Conservation (phyloP, 2,797 vertebrate genomes). For the Ispidina lecontei region DNA sequence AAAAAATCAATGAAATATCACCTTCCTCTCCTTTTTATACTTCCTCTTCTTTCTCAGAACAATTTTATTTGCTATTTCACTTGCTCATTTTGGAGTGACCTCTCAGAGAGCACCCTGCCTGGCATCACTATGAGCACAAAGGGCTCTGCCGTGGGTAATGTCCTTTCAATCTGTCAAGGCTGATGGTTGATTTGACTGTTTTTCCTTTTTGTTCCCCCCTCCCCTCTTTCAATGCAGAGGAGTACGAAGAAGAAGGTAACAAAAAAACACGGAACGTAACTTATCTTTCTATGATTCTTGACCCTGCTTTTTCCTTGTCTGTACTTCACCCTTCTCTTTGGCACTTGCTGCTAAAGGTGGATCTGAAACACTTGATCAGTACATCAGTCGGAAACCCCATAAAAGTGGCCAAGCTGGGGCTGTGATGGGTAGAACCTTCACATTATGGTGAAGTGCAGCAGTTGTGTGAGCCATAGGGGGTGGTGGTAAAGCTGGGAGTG, state of each 20-base stretch:
- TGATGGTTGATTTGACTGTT: slow-evolving; percentile 45
- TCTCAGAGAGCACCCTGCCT: background rate
- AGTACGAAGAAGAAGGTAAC: slow-evolving; percentile 92
- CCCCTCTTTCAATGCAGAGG: slow-evolving; percentile 76
- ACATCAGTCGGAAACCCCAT: background rate
- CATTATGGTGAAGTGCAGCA: accelerated
- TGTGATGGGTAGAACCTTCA: background rate
- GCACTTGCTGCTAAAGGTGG: slow-evolving; percentile 34
- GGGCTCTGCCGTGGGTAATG: background rate
- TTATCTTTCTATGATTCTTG: slow-evolving; percentile 20
- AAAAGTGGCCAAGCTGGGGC: background rate
- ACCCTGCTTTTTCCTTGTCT: slow-evolving; percentile 21
- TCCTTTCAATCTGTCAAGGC: background rate
- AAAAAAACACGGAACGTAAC: slow-evolving; percentile 40
- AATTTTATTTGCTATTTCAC: background rate
- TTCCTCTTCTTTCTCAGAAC: background rate
- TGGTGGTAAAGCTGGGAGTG: background rate
- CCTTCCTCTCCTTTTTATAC: background rate
- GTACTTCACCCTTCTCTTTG: slow-evolving; percentile 56
- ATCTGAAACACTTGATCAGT: slow-evolving; percentile 4
- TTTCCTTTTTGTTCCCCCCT: background rate
- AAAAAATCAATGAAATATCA: accelerated
- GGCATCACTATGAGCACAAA: background rate
- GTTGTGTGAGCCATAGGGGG: background rate
- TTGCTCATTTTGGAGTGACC: background rate